Conservation (phyloP, 2,888 invertebrate species). For the Drosophila stalkeri region DNA sequence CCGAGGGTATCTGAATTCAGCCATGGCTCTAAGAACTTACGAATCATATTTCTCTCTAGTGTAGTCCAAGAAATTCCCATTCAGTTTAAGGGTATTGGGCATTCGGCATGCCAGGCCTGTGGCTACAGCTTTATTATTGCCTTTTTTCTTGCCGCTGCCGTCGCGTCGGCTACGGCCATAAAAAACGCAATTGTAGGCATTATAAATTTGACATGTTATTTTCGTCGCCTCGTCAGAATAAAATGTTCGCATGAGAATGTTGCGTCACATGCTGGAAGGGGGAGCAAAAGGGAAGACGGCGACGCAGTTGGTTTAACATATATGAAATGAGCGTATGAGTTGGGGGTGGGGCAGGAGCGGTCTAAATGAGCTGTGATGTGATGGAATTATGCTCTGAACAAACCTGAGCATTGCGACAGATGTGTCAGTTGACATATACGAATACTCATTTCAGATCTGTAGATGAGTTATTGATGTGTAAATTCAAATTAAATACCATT, state of each 20-base stretch:
- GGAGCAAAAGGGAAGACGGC: not conserved
- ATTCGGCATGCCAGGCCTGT: not conserved
- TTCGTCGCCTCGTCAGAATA: slow-evolving; percentile 70
- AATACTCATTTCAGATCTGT: slow-evolving; percentile 43
- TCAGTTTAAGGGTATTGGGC: not conserved
- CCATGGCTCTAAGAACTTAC: no score
- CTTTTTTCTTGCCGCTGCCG: slow-evolving; percentile 32
- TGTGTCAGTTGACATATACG: slow-evolving; percentile 40
- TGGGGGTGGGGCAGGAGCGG: not conserved
- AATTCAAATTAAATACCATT: slow-evolving; percentile 10
- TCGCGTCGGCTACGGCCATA: slow-evolving; percentile 51
- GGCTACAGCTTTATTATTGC: slow-evolving; percentile 10
- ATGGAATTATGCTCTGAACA: slow-evolving; percentile 29
- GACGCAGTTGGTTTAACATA: slow-evolving; percentile 44
- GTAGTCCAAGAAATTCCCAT: not conserved
- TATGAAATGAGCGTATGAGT: slow-evolving; percentile 45
- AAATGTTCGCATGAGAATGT: slow-evolving; percentile 55
- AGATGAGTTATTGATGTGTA: slow-evolving; percentile 37
- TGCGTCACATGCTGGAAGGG: slow-evolving; percentile 44
- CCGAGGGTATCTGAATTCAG: not conserved
- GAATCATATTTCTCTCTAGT: not conserved
- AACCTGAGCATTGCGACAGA: slow-evolving; percentile 32
- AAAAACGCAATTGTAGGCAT: slow-evolving; percentile 76
- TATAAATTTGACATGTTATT: slow-evolving; percentile 79
- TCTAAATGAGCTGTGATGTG: slow-evolving; percentile 41